These are phyloP conservation scores for Muntiacus reevesi DNA, from an alignment of 2,113 vertebrate species.

Conservation along the genomic window DNA sequence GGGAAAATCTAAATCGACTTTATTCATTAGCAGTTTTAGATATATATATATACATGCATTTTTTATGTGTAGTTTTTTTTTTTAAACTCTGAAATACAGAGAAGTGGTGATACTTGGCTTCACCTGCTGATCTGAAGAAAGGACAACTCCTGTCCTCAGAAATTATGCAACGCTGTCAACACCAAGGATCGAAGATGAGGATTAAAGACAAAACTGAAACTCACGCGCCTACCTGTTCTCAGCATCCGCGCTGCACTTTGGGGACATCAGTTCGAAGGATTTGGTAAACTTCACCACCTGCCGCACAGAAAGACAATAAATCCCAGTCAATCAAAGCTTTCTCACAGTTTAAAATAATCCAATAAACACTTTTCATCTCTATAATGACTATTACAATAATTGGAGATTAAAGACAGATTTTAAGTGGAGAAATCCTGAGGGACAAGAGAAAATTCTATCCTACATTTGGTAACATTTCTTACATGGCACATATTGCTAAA, in stretches of 20 bases:
- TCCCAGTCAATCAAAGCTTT: slow-evolving; percentile 39
- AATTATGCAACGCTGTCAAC: not conserved
- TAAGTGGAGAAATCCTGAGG: not conserved
- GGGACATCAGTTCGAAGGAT: slow-evolving; percentile 98
- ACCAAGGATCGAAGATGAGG: not conserved
- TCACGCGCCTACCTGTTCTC: slow-evolving; percentile 90
- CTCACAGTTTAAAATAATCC: slow-evolving; percentile 3
- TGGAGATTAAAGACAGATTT: slow-evolving; percentile 41
- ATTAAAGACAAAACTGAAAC: not conserved
- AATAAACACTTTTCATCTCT: slow-evolving; percentile 3
- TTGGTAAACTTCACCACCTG: slow-evolving; percentile 99
- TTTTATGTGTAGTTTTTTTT: slow-evolving; percentile 10
- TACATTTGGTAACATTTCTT: not conserved
- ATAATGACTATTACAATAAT: not conserved
- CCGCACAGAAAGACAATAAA: slow-evolving; percentile 53
- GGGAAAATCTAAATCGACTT: not conserved
- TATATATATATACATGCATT: not conserved
- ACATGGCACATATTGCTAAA: not conserved
- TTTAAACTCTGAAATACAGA: not conserved
- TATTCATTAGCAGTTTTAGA: not conserved
- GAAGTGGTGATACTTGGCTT: not conserved
- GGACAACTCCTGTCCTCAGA: not conserved
- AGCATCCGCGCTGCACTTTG: slow-evolving; percentile 96
- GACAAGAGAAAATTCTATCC: not conserved
- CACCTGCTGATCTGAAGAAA: not conserved